Evolutionary conservation across 1,140 invertebrate genomes (phyloP).

Genomic region (Ganaspis sp.): DNA sequence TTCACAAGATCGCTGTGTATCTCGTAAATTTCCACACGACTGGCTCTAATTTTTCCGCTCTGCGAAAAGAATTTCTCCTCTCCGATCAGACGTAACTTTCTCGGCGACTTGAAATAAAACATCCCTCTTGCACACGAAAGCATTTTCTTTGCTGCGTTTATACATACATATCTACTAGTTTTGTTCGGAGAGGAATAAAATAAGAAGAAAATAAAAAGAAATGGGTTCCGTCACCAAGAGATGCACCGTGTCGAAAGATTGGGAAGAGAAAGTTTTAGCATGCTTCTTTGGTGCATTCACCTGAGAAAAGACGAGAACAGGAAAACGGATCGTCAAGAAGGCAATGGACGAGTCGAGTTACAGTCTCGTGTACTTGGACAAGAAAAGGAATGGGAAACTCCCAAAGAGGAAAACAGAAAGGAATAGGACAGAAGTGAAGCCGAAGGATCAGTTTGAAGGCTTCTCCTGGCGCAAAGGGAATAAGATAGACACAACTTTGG

Average conservation of each 20-base stretch:
- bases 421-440: background rate
- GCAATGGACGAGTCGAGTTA: conserved; percentile 10
- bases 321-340: background rate
- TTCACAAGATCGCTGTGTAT: background rate
- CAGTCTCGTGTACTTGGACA: background rate
- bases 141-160: background rate
- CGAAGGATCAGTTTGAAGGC: background rate
- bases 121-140: background rate
- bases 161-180: background rate
- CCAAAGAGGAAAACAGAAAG: background rate
- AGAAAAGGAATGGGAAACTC: conserved; percentile 16
- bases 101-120: conserved; percentile 18
- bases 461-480: background rate
- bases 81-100: conserved; percentile 27
- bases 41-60: conserved; percentile 27
- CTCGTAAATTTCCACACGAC: conserved; percentile 27
- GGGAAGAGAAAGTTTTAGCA: background rate
- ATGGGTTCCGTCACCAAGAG: background rate
- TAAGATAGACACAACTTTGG: background rate
- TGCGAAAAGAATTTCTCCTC: conserved; percentile 11
- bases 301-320: conserved; percentile 20
- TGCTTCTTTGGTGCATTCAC: conserved; percentile 8
- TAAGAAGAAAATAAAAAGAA: background rate
- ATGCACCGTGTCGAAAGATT: background rate
- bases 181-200: background rate